Conservation (phyloP, 2,797 vertebrate genomes). For the Linurgus olivaceus region DNA sequence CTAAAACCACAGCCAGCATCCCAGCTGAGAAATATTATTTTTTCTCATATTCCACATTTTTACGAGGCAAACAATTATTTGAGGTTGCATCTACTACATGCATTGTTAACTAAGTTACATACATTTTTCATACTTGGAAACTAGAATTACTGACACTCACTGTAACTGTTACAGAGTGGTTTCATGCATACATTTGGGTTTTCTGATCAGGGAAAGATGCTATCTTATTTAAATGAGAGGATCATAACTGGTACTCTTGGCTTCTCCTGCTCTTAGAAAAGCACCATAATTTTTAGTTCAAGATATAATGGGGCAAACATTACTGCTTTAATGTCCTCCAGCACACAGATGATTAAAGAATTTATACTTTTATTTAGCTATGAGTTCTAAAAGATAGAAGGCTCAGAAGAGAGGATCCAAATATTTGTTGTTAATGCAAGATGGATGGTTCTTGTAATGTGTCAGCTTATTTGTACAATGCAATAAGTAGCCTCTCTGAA, state of each 20-base stretch:
- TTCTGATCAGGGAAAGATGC: background rate
- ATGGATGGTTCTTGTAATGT: background rate
- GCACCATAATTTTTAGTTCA: background rate
- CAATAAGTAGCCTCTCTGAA: background rate
- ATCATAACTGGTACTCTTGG: background rate
- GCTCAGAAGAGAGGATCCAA: background rate
- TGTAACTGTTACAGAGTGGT: background rate
- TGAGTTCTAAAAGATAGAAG: background rate
- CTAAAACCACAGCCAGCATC: slow-evolving; percentile 45
- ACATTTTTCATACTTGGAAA: background rate
- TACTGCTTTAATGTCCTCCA: background rate
- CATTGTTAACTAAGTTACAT: background rate
- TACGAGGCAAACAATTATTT: slow-evolving; percentile 21
- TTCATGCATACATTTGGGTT: background rate
- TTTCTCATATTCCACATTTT: slow-evolving; percentile 37
- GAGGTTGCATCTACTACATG: background rate
- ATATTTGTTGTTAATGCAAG: background rate
- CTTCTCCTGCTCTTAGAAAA: background rate
- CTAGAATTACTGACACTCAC: background rate
- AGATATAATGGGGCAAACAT: background rate
- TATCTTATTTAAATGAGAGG: background rate
- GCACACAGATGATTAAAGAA: background rate
- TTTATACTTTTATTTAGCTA: background rate
- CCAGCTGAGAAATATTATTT: slow-evolving; percentile 66
- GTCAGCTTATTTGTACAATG: background rate